A percentile compares a stretch with the other conserved stretches of the same genome.
Evolutionary conservation across 2,888 invertebrate species (phyloP).

Genomic region (Pelosia muscerda): DNA sequence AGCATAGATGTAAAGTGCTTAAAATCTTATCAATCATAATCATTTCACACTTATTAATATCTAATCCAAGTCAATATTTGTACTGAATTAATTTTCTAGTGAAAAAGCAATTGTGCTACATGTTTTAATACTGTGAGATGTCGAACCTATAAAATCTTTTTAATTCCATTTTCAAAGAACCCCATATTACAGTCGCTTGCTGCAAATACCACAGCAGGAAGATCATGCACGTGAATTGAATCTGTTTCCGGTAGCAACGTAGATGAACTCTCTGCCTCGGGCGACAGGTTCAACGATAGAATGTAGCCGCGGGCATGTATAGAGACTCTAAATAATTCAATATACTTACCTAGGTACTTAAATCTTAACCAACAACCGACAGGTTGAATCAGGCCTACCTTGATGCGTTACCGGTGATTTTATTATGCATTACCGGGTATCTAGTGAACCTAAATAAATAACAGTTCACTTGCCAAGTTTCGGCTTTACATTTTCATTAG

Average conservation of each 20-base stretch:
- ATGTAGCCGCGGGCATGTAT: background rate
- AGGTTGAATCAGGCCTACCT: conserved; percentile 63
- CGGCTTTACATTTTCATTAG: conserved; percentile 82
- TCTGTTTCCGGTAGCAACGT: too few species aligned
- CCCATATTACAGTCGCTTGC: too few species aligned
- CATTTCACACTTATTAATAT: too few species aligned
- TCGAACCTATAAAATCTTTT: too few species aligned
- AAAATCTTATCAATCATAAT: background rate
- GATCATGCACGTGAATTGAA: too few species aligned
- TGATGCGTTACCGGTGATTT: conserved; percentile 73
- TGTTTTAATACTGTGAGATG: too few species aligned
- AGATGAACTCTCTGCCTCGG: too few species aligned
- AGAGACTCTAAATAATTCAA: background rate
- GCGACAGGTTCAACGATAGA: too few species aligned
- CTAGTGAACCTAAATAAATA: conserved; percentile 79
- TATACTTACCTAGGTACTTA: conserved; percentile 34
- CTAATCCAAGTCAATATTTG: background rate
- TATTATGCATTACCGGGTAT: conserved; percentile 81
- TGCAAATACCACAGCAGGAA: too few species aligned
- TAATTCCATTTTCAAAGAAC: too few species aligned
- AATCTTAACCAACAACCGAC: conserved; percentile 66
- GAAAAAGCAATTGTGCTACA: too few species aligned
- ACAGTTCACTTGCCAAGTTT: conserved; percentile 81
- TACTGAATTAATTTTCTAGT: too few species aligned
- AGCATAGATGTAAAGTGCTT: background rate